phyloP scores from a whole-genome alignment of 2,113 vertebrate genomes.

The Psilopogon haemacephalus region DNA sequence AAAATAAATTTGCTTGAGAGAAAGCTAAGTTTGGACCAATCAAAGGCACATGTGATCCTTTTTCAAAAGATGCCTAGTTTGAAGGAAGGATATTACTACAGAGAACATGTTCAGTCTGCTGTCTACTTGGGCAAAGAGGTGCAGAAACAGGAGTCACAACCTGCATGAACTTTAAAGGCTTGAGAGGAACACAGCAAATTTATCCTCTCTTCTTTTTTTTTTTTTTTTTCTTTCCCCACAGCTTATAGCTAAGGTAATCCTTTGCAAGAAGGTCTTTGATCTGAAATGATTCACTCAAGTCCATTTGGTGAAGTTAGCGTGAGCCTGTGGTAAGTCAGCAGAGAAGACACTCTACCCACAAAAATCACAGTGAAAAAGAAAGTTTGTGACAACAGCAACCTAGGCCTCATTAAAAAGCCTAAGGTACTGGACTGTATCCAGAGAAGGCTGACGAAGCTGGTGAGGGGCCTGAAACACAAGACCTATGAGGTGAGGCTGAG shows the following conservation, averaged over 20 bases:
- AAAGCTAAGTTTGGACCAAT: not conserved
- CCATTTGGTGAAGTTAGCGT: not conserved
- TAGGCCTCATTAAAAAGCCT: not conserved
- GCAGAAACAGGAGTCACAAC: not conserved
- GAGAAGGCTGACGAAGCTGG: too few relatives aligned
- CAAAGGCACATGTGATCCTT: fast-evolving
- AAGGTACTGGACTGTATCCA: too few relatives aligned
- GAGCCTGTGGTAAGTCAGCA: not conserved
- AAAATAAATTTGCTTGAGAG: not conserved
- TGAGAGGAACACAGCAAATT: not conserved
- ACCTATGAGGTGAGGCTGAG: too few relatives aligned
- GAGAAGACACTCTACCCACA: not conserved
- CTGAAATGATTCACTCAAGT: not conserved
- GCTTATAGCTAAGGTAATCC: not conserved
- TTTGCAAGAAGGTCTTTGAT: not conserved
- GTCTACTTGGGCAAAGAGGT: not conserved
- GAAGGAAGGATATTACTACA: not conserved
- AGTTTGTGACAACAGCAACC: not conserved
- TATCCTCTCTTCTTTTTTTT: not conserved
- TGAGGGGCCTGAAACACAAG: too few relatives aligned
- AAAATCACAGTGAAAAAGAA: not conserved
- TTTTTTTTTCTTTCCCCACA: not conserved
- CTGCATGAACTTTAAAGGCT: not conserved
- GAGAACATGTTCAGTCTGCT: not conserved
- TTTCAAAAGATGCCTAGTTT: not conserved